These are phyloP conservation scores for Rhinogobius similis DNA, from an alignment of 2,113 vertebrate genomes.

Conservation along the genomic window DNA sequence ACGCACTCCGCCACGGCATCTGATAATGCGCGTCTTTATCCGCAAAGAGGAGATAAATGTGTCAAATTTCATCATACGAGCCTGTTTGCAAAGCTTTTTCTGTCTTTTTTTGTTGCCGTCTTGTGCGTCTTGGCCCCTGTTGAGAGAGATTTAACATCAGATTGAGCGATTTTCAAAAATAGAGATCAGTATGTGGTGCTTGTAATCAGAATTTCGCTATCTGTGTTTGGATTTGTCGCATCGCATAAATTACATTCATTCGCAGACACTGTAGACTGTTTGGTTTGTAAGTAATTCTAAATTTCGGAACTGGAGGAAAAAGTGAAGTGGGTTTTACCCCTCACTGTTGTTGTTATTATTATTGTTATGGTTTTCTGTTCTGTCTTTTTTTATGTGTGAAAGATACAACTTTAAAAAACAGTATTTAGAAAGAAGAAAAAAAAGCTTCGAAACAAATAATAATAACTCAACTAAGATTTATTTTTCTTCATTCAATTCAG, in stretches of 20 bases:
- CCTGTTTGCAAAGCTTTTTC: slow-evolving; percentile 15
- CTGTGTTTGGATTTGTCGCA: neutral
- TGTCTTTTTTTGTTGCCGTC: slow-evolving; percentile 1
- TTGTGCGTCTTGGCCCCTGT: slow-evolving; percentile 19
- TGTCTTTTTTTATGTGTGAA: too few species aligned
- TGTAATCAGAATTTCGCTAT: slow-evolving; percentile 27
- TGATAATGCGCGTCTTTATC: slow-evolving; percentile 26
- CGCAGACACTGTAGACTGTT: too few species aligned
- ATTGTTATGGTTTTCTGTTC: too few species aligned
- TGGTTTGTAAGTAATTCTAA: too few species aligned
- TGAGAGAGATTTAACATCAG: slow-evolving; percentile 15
- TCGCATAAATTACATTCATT: neutral
- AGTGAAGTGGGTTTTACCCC: too few species aligned
- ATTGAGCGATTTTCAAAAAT: slow-evolving; percentile 43
- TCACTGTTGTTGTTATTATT: too few species aligned
- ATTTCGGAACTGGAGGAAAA: too few species aligned
- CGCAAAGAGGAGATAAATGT: slow-evolving; percentile 47
- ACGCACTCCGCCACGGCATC: slow-evolving; percentile 19
- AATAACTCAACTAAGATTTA: too few species aligned
- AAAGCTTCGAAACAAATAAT: too few species aligned
- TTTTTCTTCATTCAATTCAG: too few species aligned
- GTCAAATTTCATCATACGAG: slow-evolving; percentile 18
- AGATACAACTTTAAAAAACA: too few species aligned
- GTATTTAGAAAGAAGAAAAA: too few species aligned
- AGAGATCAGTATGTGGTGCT: slow-evolving; percentile 26